Percentiles rank a stretch among this genome's conserved stretches.
Evolutionary conservation across 2,797 vertebrate species (phyloP).

Genomic region (Pitangus sulphuratus): DNA sequence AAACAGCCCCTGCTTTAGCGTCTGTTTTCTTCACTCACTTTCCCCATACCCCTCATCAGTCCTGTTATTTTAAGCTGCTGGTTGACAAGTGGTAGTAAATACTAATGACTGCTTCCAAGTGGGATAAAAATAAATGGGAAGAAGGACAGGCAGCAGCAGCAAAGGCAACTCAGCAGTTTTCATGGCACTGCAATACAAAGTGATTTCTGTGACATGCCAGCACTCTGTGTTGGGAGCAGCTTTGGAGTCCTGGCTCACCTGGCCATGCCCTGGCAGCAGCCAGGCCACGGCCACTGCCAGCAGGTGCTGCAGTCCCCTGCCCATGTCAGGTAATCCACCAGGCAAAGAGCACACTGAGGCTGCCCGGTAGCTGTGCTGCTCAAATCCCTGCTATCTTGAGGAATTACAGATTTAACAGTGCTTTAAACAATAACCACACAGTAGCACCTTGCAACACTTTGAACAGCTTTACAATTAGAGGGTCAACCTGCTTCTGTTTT

Average conservation of each 20-base stretch:
- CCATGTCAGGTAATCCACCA: background rate
- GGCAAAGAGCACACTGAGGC: background rate
- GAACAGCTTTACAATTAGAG: background rate
- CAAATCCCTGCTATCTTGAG: background rate
- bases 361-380: background rate
- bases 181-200: background rate
- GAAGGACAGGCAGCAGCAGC: background rate
- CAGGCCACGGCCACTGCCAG: background rate
- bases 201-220: background rate
- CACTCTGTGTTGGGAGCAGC: background rate
- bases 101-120: background rate
- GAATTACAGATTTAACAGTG: background rate
- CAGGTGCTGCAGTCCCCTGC: background rate
- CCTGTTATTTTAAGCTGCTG: conserved; percentile 11
- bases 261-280: background rate
- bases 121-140: conserved; percentile 12
- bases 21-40: background rate
- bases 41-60: background rate
- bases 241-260: background rate
- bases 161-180: background rate
- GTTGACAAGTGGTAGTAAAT: conserved; percentile 13
- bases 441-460: background rate
- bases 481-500: background rate
- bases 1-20: background rate
- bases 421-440: background rate